Evolutionary conservation across 2,888 invertebrate species (phyloP), one percentile per base, ranked within the genome.

Genomic region (Heteromurus nitidus): DNA sequence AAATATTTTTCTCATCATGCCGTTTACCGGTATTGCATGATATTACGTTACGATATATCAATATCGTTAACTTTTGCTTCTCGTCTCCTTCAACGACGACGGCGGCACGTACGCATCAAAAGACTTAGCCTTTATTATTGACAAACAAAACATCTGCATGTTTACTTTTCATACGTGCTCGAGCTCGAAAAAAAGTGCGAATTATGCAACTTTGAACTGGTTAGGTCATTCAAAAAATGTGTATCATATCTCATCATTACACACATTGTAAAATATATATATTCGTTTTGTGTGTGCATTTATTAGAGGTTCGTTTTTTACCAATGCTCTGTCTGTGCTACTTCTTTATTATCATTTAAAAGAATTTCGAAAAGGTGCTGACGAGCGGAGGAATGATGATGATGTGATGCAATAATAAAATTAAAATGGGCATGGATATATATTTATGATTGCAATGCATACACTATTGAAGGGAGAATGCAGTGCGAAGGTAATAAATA

Each of bases 181-280:
- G 3, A 36, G 50, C 50, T 50, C 50, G 7, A 5, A 50, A 20
- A 58, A 47, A 26, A 18, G 3, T 62, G 26, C 2, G 9, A 2
- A 30, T 65, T 42, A 69, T 77, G 77, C 77, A 77, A 77, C 53
- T 69, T 65, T 67, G 58, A 75, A 77, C 77, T 77, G 77, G 77
- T 77, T 77, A 64, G 77, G 69, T 77, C 77, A 77, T 77, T 70
- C 62, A 53, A 64, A 53, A 42, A 47, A 69, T 47, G 44, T 67
- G 26, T 50, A 69, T 62, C 24, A 68, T 68, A 67, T 75, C 67
- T 42, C 67, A 55, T 16, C 30, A 65, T 50, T 20, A n/a, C n/a
- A n/a, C n/a, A n/a, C n/a, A n/a, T n/a, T n/a, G n/a, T n/a, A n/a
- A n/a, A n/a, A n/a, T n/a, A n/a, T n/a, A n/a, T n/a, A n/a, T n/a